Conservation (phyloP, 2,888 invertebrate genomes). For the Lacanobia wlatinum region DNA sequence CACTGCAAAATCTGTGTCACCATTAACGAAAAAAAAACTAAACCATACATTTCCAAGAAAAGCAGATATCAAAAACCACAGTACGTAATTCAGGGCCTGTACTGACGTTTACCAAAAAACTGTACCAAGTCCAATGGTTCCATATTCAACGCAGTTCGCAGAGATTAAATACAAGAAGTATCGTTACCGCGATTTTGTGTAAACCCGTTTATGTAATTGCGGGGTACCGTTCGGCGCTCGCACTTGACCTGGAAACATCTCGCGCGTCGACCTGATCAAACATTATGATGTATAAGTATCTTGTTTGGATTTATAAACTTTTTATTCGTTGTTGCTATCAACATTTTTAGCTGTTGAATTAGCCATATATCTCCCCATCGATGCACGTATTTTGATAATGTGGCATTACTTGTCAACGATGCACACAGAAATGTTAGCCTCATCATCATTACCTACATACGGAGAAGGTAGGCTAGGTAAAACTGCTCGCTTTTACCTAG, state of each 20-base stretch:
- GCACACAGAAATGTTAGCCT: not conserved
- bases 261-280: conserved; percentile 61
- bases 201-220: conserved; percentile 78
- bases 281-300: conserved; percentile 46
- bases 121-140: conserved; percentile 28
- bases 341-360: not conserved
- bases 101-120: conserved; percentile 26
- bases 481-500: not conserved
- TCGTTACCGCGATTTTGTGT: conserved; percentile 66
- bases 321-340: conserved; percentile 6
- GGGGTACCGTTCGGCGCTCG: conserved; percentile 75
- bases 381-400: too few relatives aligned
- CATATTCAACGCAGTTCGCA: conserved; percentile 31
- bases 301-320: conserved; percentile 54
- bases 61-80: conserved; percentile 1
- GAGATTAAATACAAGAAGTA: conserved; percentile 47
- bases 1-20: conserved; percentile 20
- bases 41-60: conserved; percentile 22
- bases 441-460: too few relatives aligned
- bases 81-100: not conserved
- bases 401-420: not conserved
- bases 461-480: not conserved
- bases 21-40: not conserved
- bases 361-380: too few relatives aligned
- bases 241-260: conserved; percentile 74